These are phyloP conservation scores for Aegithalos caudatus DNA, from an alignment of 2,113 vertebrate species.

Conservation along the genomic window DNA sequence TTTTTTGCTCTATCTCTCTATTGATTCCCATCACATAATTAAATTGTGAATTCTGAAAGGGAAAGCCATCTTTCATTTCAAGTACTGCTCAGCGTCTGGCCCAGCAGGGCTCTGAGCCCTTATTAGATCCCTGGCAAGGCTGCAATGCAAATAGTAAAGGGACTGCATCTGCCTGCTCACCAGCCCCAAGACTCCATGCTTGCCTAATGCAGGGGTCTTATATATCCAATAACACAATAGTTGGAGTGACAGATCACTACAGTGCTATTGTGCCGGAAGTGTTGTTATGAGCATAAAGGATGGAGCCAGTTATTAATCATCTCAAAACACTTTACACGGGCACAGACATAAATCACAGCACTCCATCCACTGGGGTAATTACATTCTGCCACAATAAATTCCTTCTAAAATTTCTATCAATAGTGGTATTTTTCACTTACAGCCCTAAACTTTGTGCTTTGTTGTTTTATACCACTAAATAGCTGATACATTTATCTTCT, in stretches of 20 bases:
- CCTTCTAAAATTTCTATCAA: constrained; percentile 14
- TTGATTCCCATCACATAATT: constrained; percentile 41
- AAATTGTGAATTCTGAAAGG: constrained; percentile 36
- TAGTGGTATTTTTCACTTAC: constrained; percentile 26
- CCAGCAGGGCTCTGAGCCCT: background rate
- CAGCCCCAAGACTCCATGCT: background rate
- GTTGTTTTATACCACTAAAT: background rate
- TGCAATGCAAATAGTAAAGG: background rate
- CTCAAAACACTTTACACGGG: background rate
- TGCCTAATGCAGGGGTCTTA: background rate
- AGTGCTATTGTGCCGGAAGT: constrained; percentile 15
- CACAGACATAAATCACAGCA: constrained; percentile 11
- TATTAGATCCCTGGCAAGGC: background rate
- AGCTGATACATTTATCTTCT: background rate
- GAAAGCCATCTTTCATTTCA: constrained; percentile 37
- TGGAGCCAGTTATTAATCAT: constrained; percentile 41
- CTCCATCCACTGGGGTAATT: constrained; percentile 4
- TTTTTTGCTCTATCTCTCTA: background rate
- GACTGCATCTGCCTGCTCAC: background rate
- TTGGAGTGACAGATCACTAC: background rate
- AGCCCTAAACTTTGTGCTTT: background rate
- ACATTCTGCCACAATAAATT: constrained; percentile 31
- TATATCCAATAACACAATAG: background rate
- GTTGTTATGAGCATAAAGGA: constrained; percentile 29
- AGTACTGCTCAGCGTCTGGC: background rate